phyloP scores from a whole-genome alignment of 2,888 invertebrate genomes.

The Candidula unifasciata region DNA sequence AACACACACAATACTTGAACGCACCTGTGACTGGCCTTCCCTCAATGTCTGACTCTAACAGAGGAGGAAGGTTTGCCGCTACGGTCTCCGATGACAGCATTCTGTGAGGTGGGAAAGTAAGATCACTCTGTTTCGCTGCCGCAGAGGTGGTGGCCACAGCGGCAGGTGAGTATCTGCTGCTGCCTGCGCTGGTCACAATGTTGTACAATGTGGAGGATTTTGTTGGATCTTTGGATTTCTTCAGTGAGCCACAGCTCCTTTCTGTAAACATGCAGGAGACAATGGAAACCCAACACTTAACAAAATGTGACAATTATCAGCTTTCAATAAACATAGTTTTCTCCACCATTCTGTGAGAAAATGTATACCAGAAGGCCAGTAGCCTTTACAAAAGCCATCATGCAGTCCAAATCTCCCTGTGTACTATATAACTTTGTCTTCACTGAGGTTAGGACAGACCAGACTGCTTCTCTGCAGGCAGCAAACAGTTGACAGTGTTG shows the following conservation, averaged over 20 bases:
- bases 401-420: no score
- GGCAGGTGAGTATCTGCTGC: conserved; percentile 3
- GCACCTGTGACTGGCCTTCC: conserved; percentile 51
- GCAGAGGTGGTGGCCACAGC: not conserved
- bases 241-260: conserved; percentile 41
- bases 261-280: conserved; percentile 1
- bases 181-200: conserved; percentile 23
- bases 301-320: no score
- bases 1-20: no score
- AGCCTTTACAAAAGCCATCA: no score
- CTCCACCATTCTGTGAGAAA: no score
- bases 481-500: no score
- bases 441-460: no score
- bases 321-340: no score
- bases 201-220: conserved; percentile 21
- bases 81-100: conserved; percentile 61
- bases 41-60: conserved; percentile 56
- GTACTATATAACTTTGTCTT: no score
- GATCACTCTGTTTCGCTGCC: conserved; percentile 21
- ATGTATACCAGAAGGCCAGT: no score
- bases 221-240: conserved; percentile 33
- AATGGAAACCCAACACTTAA: no score
- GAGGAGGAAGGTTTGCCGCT: conserved; percentile 61
- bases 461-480: no score
- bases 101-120: conserved; percentile 55